phyloP scores from a whole-genome alignment of 2,888 invertebrate genomes.

The Andrena fulva region DNA sequence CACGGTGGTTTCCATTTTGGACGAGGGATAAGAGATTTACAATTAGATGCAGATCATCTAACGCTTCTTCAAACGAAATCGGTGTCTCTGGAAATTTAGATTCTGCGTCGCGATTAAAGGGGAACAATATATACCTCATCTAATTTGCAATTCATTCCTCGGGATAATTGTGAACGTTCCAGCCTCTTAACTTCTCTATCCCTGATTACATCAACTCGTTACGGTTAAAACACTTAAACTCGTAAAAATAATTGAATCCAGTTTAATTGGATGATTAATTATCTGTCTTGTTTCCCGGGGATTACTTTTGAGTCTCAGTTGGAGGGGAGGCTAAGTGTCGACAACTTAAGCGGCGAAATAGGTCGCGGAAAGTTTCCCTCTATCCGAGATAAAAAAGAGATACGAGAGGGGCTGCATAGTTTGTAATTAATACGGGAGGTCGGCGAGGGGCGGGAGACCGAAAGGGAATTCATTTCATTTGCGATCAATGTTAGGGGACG shows the following conservation, averaged over 20 bases:
- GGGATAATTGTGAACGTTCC: not conserved
- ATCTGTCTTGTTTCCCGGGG: not conserved
- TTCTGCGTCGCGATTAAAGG: not conserved
- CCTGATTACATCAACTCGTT: not conserved
- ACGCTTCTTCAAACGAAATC: no score
- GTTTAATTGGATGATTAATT: constrained; percentile 21
- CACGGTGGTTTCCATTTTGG: not conserved
- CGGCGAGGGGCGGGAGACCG: not conserved
- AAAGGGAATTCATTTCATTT: not conserved
- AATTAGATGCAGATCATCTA: not conserved
- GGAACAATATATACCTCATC: not conserved
- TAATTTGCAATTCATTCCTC: not conserved
- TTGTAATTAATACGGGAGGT: not conserved
- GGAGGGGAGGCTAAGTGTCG: not conserved
- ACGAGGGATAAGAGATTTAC: not conserved
- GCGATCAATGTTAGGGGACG: not conserved
- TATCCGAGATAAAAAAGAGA: not conserved
- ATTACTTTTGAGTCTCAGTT: not conserved
- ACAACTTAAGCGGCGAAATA: not conserved
- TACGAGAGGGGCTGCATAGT: not conserved
- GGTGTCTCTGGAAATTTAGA: not conserved
- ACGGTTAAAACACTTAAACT: not conserved
- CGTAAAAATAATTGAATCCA: constrained; percentile 4
- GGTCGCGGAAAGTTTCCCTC: constrained; percentile 3
- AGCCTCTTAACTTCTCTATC: not conserved